Conservation (phyloP, 2,113 vertebrate genomes). For the Microcebus lehilahytsara region DNA sequence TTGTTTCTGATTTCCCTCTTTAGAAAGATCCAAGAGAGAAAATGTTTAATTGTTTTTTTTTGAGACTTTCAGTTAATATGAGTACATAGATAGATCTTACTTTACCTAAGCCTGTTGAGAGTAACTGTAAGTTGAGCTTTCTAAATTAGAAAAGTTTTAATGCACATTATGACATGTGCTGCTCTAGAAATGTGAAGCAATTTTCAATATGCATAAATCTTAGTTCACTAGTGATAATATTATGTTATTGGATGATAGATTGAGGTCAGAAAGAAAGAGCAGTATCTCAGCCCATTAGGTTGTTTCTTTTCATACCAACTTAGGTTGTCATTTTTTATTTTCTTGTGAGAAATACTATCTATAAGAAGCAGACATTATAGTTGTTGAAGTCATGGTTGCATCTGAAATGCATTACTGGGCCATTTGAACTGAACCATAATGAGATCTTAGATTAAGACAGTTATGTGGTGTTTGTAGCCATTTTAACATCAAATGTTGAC, state of each 20-base stretch:
- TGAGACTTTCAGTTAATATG: constrained; percentile 4
- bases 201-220: background rate
- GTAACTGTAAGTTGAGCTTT: background rate
- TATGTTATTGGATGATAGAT: constrained; percentile 36
- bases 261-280: constrained; percentile 11
- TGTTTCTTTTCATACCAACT: constrained; percentile 4
- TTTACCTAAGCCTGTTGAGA: background rate
- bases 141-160: constrained; percentile 20
- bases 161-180: background rate
- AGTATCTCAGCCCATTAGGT: background rate
- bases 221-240: background rate
- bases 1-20: background rate
- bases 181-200: constrained; percentile 26
- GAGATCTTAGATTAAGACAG: background rate
- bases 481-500: background rate
- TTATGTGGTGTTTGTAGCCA: background rate
- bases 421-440: background rate
- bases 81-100: background rate
- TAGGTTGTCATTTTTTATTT: constrained; percentile 41
- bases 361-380: background rate
- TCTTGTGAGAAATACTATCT: background rate
- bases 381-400: background rate
- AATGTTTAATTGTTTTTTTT: background rate
- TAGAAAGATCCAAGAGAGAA: constrained; percentile 6
- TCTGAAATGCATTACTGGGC: background rate